Evolutionary conservation across 2,888 invertebrate species (phyloP).

Genomic region (Leucophenga maculata): DNA sequence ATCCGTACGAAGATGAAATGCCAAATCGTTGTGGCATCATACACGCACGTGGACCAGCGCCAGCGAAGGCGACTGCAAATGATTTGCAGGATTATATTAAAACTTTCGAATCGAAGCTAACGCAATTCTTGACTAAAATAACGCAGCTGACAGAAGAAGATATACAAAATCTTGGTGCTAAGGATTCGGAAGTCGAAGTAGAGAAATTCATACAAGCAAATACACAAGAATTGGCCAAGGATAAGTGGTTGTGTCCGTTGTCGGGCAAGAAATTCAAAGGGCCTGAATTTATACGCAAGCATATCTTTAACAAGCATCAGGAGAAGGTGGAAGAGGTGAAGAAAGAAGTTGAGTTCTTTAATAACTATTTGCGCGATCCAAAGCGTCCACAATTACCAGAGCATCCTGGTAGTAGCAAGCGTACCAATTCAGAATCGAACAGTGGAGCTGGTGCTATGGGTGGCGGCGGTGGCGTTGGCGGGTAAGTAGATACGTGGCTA

Average conservation of each 20-base stretch:
- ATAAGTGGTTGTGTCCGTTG: conserved; percentile 98
- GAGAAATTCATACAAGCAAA: conserved; percentile 97
- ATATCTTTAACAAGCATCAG: conserved; percentile 96
- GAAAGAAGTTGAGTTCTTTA: conserved; percentile 97
- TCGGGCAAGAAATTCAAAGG: conserved; percentile 99
- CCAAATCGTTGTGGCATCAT: conserved; percentile 98
- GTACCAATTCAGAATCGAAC: conserved; percentile 62
- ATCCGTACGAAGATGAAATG: conserved; percentile 99
- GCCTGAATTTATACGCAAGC: conserved; percentile 98
- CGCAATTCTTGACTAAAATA: conserved; percentile 87
- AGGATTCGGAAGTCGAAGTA: conserved; percentile 78
- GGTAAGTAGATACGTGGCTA: conserved; percentile 45
- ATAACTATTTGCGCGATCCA: conserved; percentile 94
- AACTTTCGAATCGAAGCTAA: conserved; percentile 92
- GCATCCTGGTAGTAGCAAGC: conserved; percentile 76
- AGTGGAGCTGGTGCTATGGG: conserved; percentile 41
- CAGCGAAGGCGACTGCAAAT: conserved; percentile 80
- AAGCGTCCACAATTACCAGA: conserved; percentile 95
- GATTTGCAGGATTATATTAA: conserved; percentile 80
- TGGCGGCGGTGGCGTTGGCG: conserved; percentile 39
- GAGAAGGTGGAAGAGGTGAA: conserved; percentile 98
- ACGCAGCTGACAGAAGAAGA: conserved; percentile 85
- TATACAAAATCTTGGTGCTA: conserved; percentile 86
- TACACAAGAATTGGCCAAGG: conserved; percentile 96
- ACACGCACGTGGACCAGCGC: conserved; percentile 93